These are phyloP conservation scores for Habrosyne pyritoides DNA, from an alignment of 2,888 invertebrate genomes.

Conservation along the genomic window DNA sequence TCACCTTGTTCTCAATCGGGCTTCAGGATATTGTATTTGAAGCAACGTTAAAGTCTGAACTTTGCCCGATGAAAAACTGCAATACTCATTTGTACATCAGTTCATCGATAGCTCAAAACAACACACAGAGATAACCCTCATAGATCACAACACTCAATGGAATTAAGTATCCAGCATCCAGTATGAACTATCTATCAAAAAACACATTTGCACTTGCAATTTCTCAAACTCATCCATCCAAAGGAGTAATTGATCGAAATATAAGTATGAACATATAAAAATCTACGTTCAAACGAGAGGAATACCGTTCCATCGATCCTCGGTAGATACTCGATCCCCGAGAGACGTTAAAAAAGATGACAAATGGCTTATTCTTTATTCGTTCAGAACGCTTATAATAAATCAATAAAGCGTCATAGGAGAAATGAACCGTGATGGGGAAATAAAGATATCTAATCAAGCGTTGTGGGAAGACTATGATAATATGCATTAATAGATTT, in stretches of 20 bases:
- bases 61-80: no score
- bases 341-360: slow-evolving; percentile 45
- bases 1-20: no score
- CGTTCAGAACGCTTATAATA: slow-evolving; percentile 45
- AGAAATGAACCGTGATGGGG: slow-evolving; percentile 45
- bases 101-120: no score
- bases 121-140: no score
- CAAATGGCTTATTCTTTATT: slow-evolving; percentile 56
- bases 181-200: background rate
- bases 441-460: slow-evolving; percentile 38
- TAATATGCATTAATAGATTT: background rate
- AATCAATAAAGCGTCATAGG: slow-evolving; percentile 54
- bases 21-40: no score
- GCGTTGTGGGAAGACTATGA: slow-evolving; percentile 22
- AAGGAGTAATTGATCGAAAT: slow-evolving; percentile 8
- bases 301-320: slow-evolving; percentile 20
- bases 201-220: background rate
- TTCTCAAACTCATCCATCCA: slow-evolving; percentile 1
- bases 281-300: slow-evolving; percentile 2
- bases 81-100: no score
- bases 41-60: no score
- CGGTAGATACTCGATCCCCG: slow-evolving; percentile 16
- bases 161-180: background rate
- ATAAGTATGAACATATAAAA: slow-evolving; percentile 5
- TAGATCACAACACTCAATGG: background rate